These are phyloP conservation scores for Dipodomys spectabilis DNA, from an alignment of 2,113 vertebrate species.

Conservation along the genomic window DNA sequence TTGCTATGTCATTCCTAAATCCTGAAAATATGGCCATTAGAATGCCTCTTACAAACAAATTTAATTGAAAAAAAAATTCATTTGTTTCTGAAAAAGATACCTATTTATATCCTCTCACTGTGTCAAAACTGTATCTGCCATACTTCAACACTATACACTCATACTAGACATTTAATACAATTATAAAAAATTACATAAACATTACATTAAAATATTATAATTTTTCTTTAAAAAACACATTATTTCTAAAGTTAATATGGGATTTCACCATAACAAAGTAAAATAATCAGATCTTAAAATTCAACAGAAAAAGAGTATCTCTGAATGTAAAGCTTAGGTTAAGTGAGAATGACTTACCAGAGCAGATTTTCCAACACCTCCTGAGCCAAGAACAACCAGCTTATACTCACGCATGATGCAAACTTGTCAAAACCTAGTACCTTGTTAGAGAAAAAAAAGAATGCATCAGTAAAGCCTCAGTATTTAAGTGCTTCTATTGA, in stretches of 20 bases:
- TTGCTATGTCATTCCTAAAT: conserved; percentile 19
- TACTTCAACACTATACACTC: neutral
- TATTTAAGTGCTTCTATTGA: conserved; percentile 28
- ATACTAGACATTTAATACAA: conserved; percentile 34
- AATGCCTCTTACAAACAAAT: neutral
- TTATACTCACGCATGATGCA: conserved; percentile 96
- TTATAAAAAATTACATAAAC: conserved; percentile 13
- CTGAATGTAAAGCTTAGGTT: neutral
- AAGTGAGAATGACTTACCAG: conserved; percentile 88
- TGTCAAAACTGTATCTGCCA: conserved; percentile 19
- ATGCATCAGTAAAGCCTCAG: conserved; percentile 11
- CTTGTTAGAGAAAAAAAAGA: conserved; percentile 72
- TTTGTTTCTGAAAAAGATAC: conserved; percentile 9
- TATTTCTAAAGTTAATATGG: conserved; percentile 45
- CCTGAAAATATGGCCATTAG: conserved; percentile 32
- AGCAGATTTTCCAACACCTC: conserved; percentile 95
- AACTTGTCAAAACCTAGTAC: conserved; percentile 81
- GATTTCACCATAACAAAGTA: conserved; percentile 55
- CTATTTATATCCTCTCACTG: neutral
- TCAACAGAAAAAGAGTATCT: neutral
- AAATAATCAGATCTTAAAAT: conserved; percentile 53
- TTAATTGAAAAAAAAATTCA: conserved; percentile 24
- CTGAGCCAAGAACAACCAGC: conserved; percentile 94
- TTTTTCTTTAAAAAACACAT: conserved; percentile 15
- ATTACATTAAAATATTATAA: too few relatives aligned